Evolutionary conservation across 2,888 invertebrate genomes (phyloP).

Genomic region (Caenorhabditis parvicauda): DNA sequence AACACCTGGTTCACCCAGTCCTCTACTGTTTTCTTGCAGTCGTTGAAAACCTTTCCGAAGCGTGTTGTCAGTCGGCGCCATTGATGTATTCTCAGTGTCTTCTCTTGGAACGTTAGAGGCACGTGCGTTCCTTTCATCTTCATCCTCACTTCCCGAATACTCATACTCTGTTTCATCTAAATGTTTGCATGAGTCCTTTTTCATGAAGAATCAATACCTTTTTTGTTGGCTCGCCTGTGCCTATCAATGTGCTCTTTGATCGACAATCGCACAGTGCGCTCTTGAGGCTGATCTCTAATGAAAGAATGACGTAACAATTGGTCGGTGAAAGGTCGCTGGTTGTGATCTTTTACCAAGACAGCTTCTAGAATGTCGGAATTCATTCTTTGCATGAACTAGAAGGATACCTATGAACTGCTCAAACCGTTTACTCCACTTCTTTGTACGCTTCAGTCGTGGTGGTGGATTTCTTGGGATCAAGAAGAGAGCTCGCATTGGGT

Average conservation of each 20-base stretch:
- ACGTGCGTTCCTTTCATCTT: conserved; percentile 71
- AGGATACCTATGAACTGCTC: conserved; percentile 79
- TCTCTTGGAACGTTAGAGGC: conserved; percentile 18
- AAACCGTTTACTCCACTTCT: conserved; percentile 79
- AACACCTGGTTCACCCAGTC: conserved; percentile 46
- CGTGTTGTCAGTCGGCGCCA: conserved; percentile 90
- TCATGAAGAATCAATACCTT: conserved; percentile 38
- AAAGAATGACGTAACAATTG: conserved; percentile 88
- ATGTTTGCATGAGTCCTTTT: conserved; percentile 10
- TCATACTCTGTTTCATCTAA: conserved; percentile 75
- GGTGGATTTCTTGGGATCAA: conserved; percentile 78
- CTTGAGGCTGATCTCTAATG: conserved; percentile 95
- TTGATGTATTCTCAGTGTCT: conserved; percentile 69
- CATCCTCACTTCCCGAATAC: conserved; percentile 94
- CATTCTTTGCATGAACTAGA: neutral
- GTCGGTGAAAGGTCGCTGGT: conserved; percentile 96
- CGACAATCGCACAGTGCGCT: conserved; percentile 94
- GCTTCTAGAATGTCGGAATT: conserved; percentile 69
- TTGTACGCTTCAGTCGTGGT: conserved; percentile 76
- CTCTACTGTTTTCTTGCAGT: conserved; percentile 73
- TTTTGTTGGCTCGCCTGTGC: conserved; percentile 67
- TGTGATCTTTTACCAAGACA: conserved; percentile 96
- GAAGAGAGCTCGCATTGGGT: conserved; percentile 87
- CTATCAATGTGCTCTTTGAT: conserved; percentile 98
- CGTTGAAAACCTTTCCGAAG: conserved; percentile 95